A percentile compares a stretch with the other conserved stretches of the same genome.
Conservation (phyloP, 2,888 invertebrate species). For the Phyllotreta cruciferae region DNA sequence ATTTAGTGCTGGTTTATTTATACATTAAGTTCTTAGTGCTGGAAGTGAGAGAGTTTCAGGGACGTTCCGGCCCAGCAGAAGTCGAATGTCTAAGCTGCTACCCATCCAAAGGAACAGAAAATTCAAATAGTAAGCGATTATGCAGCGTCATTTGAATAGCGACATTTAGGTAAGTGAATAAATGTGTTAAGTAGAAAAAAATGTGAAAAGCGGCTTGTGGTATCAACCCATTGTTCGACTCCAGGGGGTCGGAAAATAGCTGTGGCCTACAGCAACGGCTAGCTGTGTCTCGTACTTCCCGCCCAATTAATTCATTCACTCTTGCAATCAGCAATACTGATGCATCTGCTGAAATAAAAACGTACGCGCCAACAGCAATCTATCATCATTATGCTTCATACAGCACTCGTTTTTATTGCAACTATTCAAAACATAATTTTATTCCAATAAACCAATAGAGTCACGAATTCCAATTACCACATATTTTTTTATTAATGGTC, state of each 20-base stretch:
- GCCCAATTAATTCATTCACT: constrained; percentile 42
- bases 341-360: constrained; percentile 23
- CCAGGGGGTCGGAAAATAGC: constrained; percentile 59
- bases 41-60: constrained; percentile 60
- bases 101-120: constrained; percentile 51
- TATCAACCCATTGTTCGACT: constrained; percentile 59
- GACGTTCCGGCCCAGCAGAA: constrained; percentile 59
- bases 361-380: constrained; percentile 16
- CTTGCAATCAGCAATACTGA: constrained; percentile 24
- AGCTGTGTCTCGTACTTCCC: constrained; percentile 66
- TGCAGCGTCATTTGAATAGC: constrained; percentile 24
- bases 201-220: constrained; percentile 47
- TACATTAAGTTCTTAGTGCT: constrained; percentile 52
- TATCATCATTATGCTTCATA: not conserved
- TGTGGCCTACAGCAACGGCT: constrained; percentile 75
- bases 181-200: constrained; percentile 14
- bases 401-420: too few relatives aligned
- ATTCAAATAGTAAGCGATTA: constrained; percentile 43
- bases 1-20: constrained; percentile 12
- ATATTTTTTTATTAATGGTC: not conserved
- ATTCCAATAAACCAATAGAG: not conserved
- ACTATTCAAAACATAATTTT: too few relatives aligned
- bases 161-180: constrained; percentile 15
- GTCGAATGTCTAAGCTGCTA: constrained; percentile 59
- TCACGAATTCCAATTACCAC: not conserved